These are phyloP conservation scores for Taeniopygia guttata DNA, from an alignment of 2,797 vertebrate genomes.

Conservation along the genomic window DNA sequence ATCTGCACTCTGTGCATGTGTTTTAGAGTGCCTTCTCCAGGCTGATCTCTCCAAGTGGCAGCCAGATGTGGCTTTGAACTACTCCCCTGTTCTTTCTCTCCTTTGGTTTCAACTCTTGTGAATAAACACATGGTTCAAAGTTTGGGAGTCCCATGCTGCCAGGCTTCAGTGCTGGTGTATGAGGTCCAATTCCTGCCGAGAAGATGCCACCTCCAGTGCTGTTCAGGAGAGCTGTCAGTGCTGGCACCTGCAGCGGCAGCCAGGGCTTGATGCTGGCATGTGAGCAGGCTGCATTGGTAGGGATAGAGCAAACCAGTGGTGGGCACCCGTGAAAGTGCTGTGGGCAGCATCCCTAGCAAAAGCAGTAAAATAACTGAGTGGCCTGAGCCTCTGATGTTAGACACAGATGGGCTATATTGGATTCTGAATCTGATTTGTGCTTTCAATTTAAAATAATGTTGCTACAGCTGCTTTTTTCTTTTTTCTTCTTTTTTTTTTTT, in stretches of 20 bases:
- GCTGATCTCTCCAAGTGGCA: not conserved
- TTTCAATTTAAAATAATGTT: conserved; percentile 11
- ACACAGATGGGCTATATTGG: not conserved
- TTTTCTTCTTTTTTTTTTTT: not conserved
- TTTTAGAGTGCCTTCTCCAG: not conserved
- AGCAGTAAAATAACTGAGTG: not conserved
- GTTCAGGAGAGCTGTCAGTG: not conserved
- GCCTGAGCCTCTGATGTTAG: not conserved
- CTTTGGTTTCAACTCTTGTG: not conserved
- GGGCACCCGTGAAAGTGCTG: not conserved
- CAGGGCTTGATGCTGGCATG: not conserved
- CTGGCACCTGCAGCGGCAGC: not conserved
- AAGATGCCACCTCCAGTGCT: not conserved
- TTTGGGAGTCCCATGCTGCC: not conserved
- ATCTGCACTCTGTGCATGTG: not conserved
- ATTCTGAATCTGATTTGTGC: conserved; percentile 19
- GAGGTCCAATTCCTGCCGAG: not conserved
- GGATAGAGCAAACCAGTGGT: not conserved
- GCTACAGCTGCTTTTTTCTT: not conserved
- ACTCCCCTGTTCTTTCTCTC: not conserved
- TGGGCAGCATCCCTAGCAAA: not conserved
- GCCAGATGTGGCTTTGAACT: conserved; percentile 25
- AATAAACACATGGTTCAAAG: not conserved
- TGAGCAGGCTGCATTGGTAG: not conserved
- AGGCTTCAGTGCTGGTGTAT: not conserved